Conservation (phyloP, 2,888 invertebrate species). For the Esperia sulphurella region DNA sequence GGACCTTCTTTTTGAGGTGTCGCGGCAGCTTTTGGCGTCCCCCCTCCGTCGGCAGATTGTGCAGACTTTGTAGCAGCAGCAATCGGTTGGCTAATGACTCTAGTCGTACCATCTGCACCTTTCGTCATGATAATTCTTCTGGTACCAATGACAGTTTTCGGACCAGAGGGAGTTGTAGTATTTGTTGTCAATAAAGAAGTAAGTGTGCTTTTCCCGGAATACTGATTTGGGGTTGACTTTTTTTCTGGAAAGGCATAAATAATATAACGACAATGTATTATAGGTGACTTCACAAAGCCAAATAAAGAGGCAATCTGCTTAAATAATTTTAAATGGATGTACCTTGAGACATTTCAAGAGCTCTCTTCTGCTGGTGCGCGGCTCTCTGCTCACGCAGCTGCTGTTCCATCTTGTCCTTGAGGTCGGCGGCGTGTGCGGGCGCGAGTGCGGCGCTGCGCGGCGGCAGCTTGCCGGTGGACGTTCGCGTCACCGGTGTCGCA, state of each 20-base stretch:
- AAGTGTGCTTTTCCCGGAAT: slow-evolving; percentile 81
- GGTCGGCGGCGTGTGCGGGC: slow-evolving; percentile 84
- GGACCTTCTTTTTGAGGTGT: slow-evolving; percentile 69
- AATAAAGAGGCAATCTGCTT: background rate
- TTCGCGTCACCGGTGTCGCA: slow-evolving; percentile 88
- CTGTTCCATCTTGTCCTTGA: slow-evolving; percentile 95
- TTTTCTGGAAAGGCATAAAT: slow-evolving; percentile 41
- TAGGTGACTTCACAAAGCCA: no score
- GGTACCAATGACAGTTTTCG: slow-evolving; percentile 82
- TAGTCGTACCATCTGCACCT: slow-evolving; percentile 83
- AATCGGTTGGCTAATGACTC: slow-evolving; percentile 80
- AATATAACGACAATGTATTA: background rate
- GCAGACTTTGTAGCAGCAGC: slow-evolving; percentile 56
- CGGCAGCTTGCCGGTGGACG: slow-evolving; percentile 86
- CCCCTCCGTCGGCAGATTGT: slow-evolving; percentile 59
- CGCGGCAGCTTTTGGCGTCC: slow-evolving; percentile 36
- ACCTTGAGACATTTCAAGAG: slow-evolving; percentile 83
- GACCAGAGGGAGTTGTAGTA: slow-evolving; percentile 71
- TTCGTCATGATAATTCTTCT: slow-evolving; percentile 87
- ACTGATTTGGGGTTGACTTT: slow-evolving; percentile 71
- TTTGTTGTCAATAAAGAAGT: slow-evolving; percentile 82
- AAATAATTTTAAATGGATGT: slow-evolving; percentile 5
- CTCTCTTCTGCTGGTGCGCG: slow-evolving; percentile 93
- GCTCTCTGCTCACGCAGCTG: slow-evolving; percentile 92
- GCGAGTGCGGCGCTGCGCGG: slow-evolving; percentile 63